Percentiles rank a stretch among this genome's conserved stretches.
phyloP scores from a whole-genome alignment of 1,140 invertebrate genomes.

The Achatina immaculata region DNA sequence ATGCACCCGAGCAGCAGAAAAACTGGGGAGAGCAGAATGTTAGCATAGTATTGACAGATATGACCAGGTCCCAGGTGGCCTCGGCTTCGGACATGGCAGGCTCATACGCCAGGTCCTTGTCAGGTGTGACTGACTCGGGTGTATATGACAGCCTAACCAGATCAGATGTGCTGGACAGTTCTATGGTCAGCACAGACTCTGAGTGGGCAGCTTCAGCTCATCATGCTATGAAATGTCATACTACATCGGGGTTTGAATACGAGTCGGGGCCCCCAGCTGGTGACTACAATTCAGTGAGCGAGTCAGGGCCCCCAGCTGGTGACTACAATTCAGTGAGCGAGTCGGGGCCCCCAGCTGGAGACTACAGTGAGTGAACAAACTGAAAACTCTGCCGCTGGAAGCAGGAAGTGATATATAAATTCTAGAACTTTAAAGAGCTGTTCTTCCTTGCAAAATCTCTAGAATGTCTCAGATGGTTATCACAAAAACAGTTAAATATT shows the following conservation, averaged over 20 bases:
- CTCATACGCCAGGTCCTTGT: conserved; percentile 24
- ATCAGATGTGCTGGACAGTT: conserved; percentile 16
- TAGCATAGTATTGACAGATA: not conserved
- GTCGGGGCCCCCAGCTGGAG: not conserved
- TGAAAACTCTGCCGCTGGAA: no score
- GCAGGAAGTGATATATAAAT: no score
- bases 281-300: not conserved
- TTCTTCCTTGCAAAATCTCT: no score
- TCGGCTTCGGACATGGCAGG: not conserved
- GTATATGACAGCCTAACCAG: conserved; percentile 20
- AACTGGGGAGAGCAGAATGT: not conserved
- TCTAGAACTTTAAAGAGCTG: no score
- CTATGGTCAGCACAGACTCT: conserved; percentile 22
- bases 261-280: not conserved
- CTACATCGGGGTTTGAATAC: not conserved
- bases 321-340: conserved; percentile 1
- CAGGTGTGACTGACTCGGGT: conserved; percentile 21
- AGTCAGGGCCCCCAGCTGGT: not conserved
- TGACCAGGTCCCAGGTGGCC: not conserved
- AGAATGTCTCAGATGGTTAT: no score
- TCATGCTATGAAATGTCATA: not conserved
- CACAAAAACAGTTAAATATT: no score
- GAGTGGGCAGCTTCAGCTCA: conserved; percentile 16
- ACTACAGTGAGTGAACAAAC: no score
- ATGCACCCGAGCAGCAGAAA: not conserved